phyloP scores from a whole-genome alignment of 2,888 invertebrate genomes.

The Zygogramma bicolorata region DNA sequence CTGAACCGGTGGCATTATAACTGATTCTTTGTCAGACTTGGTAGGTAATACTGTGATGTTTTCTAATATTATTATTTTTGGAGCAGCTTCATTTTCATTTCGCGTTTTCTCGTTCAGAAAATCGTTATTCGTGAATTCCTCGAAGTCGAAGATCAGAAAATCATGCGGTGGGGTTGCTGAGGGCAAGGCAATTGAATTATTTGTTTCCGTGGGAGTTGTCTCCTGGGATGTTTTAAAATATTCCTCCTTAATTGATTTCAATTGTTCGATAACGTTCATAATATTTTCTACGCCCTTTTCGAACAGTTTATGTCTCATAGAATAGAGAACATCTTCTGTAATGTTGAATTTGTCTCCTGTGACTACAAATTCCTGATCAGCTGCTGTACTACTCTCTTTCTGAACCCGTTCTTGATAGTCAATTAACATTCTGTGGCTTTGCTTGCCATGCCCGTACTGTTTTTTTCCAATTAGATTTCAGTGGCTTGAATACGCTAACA shows the following conservation, averaged over 20 bases:
- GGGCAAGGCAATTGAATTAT: not conserved
- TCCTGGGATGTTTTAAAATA: not conserved
- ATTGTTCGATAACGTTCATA: not conserved
- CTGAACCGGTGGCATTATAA: constrained; percentile 2
- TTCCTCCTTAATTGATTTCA: not conserved
- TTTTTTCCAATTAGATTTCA: constrained; percentile 20
- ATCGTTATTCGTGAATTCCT: not conserved
- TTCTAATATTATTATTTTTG: not conserved
- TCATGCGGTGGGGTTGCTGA: not conserved
- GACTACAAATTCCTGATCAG: not conserved
- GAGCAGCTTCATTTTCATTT: not conserved
- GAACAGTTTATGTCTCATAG: not conserved
- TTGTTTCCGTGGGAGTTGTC: not conserved
- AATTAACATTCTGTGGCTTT: constrained; percentile 4
- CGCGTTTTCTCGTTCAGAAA: not conserved
- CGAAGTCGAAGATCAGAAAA: not conserved
- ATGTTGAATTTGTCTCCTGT: not conserved
- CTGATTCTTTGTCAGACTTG: not conserved
- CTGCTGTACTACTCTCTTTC: not conserved
- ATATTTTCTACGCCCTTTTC: not conserved
- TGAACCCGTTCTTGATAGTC: constrained; percentile 12
- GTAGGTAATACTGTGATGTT: not conserved
- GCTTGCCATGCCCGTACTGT: constrained; percentile 23
- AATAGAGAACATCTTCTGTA: not conserved
- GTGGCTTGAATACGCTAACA: constrained; percentile 32